Percentiles rank a stretch among this genome's conserved stretches.
Conservation (phyloP, 1,140 invertebrate species). For the Dysdera silvatica region DNA sequence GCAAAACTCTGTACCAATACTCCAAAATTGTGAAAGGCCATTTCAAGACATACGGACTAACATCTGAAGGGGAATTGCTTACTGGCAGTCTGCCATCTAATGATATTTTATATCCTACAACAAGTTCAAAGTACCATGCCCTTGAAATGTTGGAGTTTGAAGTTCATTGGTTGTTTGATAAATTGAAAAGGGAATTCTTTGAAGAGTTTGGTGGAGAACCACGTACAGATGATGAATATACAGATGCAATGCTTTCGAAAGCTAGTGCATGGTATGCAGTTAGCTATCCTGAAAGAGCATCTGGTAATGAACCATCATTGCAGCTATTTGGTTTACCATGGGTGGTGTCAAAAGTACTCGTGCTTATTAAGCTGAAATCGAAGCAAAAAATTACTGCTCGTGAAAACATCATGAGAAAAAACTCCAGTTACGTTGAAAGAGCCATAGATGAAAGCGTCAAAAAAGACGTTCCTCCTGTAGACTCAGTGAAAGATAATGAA, state of each 20-base stretch:
- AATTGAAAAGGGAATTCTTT: slow-evolving; percentile 15
- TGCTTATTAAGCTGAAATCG: slow-evolving; percentile 12
- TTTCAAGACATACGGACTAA: slow-evolving; percentile 35
- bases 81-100: too few species aligned
- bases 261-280: slow-evolving; percentile 37
- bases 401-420: too few species aligned
- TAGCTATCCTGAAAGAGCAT: slow-evolving; percentile 23
- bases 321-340: slow-evolving; percentile 28
- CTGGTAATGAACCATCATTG: not conserved
- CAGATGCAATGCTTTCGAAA: slow-evolving; percentile 30
- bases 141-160: slow-evolving; percentile 4
- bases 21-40: slow-evolving; percentile 27
- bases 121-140: not conserved
- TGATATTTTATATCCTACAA: not conserved
- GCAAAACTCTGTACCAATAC: slow-evolving; percentile 14
- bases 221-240: not conserved
- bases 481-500: not conserved
- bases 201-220: slow-evolving; percentile 31
- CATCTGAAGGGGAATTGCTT: slow-evolving; percentile 35
- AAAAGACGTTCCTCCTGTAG: not conserved
- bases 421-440: not conserved
- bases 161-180: slow-evolving; percentile 10
- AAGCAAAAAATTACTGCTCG: too few species aligned
- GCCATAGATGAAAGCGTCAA: slow-evolving; percentile 6
- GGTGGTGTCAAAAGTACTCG: slow-evolving; percentile 19